Evolutionary conservation across 2,888 invertebrate species (phyloP).

Genomic region (Enoplolaimus lenunculus): DNA sequence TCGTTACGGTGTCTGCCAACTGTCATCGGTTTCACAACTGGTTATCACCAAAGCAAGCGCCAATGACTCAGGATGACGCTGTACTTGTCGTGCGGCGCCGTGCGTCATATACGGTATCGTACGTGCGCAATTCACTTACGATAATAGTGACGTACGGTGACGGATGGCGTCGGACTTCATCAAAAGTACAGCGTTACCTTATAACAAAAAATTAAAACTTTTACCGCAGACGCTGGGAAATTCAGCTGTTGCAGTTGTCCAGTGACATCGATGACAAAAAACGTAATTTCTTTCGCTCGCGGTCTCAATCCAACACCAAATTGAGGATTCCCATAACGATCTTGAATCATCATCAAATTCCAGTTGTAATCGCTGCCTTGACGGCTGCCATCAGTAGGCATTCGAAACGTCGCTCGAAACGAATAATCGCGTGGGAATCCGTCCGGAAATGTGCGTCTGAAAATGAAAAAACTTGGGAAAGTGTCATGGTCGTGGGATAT

Average conservation of each 20-base stretch:
- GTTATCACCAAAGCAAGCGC: too few species aligned
- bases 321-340: background rate
- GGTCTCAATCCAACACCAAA: slow-evolving; percentile 13
- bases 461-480: too few species aligned
- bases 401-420: slow-evolving; percentile 14
- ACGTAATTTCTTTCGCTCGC: background rate
- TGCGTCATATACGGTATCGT: too few species aligned
- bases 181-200: too few species aligned
- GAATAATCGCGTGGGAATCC: slow-evolving; percentile 10
- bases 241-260: background rate
- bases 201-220: background rate
- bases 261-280: background rate
- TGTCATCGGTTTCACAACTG: too few species aligned
- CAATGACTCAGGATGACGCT: background rate
- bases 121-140: too few species aligned
- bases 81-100: too few species aligned
- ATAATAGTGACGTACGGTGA: too few species aligned
- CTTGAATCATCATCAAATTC: background rate
- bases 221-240: background rate
- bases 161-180: too few species aligned
- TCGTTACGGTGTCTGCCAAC: too few species aligned
- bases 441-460: background rate
- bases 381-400: background rate
- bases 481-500: too few species aligned
- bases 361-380: background rate